phyloP scores from a whole-genome alignment of 2,113 vertebrate species.

The Hydrolagus affinis region DNA sequence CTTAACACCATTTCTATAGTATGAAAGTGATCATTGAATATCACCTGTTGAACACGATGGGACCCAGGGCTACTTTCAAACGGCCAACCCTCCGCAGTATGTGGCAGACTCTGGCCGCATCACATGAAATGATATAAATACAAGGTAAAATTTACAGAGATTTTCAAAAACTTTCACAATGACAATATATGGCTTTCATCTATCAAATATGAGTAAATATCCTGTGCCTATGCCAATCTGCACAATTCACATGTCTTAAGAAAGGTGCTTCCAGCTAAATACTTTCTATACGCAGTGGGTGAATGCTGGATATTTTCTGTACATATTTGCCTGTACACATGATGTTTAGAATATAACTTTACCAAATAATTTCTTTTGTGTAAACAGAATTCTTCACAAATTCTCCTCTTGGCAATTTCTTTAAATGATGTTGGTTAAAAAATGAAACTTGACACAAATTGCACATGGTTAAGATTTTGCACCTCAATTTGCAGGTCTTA shows the following conservation, averaged over 20 bases:
- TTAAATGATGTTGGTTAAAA: not conserved
- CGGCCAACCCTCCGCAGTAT: slow-evolving; percentile 23
- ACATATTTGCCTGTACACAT: not conserved
- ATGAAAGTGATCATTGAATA: slow-evolving; percentile 32
- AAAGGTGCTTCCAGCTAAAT: not conserved
- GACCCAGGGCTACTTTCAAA: slow-evolving; percentile 23
- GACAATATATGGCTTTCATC: slow-evolving; percentile 10
- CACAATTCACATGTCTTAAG: not conserved
- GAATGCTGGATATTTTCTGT: not conserved
- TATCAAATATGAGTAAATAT: not conserved
- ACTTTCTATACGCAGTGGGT: not conserved
- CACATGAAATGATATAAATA: slow-evolving; percentile 33
- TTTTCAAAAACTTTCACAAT: slow-evolving; percentile 16
- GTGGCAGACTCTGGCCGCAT: slow-evolving; percentile 29
- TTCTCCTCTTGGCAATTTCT: not conserved
- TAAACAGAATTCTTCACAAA: not conserved
- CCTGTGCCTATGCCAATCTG: not conserved
- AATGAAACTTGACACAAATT: not conserved
- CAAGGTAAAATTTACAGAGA: slow-evolving; percentile 25
- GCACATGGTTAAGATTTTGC: not conserved
- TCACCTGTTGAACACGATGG: slow-evolving; percentile 31
- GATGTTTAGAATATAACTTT: not conserved
- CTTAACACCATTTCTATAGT: slow-evolving; percentile 30
- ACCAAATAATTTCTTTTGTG: not conserved
- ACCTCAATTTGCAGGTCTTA: not conserved